A percentile compares a stretch with the other conserved stretches of the same genome.
phyloP scores from a whole-genome alignment of 1,140 invertebrate species.

The Vanessa atalanta region DNA sequence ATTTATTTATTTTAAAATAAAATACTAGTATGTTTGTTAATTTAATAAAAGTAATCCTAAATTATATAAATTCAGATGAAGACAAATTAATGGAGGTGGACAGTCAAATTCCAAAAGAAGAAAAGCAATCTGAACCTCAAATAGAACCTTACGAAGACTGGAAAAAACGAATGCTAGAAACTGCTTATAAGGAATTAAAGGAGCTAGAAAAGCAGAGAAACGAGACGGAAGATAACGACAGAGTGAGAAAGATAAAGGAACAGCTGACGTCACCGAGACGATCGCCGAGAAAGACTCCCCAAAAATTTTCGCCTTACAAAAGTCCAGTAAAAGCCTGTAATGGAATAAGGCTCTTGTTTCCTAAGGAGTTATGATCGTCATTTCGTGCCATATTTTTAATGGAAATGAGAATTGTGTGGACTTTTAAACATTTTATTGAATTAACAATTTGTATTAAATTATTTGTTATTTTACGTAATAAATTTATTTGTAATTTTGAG shows the following conservation, averaged over 20 bases:
- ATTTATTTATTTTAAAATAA: background rate
- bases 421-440: background rate
- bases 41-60: background rate
- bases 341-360: constrained; percentile 61
- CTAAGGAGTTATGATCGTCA: constrained; percentile 33
- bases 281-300: constrained; percentile 63
- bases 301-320: constrained; percentile 66
- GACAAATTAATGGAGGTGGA: constrained; percentile 52
- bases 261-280: constrained; percentile 49
- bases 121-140: constrained; percentile 44
- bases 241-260: constrained; percentile 24
- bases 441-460: background rate
- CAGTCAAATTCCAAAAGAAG: constrained; percentile 34
- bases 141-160: constrained; percentile 64
- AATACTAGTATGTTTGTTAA: background rate
- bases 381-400: background rate
- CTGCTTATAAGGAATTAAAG: constrained; percentile 58
- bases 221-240: constrained; percentile 21
- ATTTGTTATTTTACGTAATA: background rate
- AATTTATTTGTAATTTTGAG: background rate
- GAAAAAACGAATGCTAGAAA: constrained; percentile 60
- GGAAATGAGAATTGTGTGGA: background rate
- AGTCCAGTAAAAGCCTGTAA: constrained; percentile 40
- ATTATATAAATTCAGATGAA: constrained; percentile 43
- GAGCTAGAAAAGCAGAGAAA: constrained; percentile 40